These are phyloP conservation scores for Trematomus bernacchii DNA, from an alignment of 2,797 vertebrate species.

Conservation along the genomic window DNA sequence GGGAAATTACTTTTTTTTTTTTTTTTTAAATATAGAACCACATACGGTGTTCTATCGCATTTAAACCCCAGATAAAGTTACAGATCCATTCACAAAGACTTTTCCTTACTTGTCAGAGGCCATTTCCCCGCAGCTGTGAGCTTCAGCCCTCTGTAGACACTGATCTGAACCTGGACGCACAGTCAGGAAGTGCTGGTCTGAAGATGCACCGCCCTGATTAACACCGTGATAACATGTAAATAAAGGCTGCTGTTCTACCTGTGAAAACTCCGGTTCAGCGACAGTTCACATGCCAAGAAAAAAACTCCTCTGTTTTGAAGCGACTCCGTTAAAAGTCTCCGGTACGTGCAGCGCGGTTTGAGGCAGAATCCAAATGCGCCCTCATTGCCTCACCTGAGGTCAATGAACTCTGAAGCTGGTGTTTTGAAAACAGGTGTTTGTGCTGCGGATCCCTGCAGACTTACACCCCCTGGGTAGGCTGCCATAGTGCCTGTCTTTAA, in stretches of 20 bases:
- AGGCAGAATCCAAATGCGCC: slow-evolving; percentile 34
- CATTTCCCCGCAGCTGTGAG: slow-evolving; percentile 35
- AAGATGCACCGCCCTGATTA: slow-evolving; percentile 51
- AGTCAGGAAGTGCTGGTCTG: slow-evolving; percentile 73
- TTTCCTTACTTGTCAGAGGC: slow-evolving; percentile 58
- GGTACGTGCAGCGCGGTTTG: background rate
- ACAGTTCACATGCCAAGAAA: background rate
- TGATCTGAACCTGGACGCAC: slow-evolving; percentile 37
- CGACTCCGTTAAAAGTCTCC: background rate
- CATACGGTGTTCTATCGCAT: accelerated
- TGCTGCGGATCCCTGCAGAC: slow-evolving; percentile 43
- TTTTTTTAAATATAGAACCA: background rate
- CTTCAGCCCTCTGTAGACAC: background rate
- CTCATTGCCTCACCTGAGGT: slow-evolving; percentile 77
- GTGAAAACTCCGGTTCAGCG: slow-evolving; percentile 6
- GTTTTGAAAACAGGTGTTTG: slow-evolving; percentile 65
- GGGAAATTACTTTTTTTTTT: background rate
- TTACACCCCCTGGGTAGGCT: slow-evolving; percentile 27
- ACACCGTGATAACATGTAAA: background rate
- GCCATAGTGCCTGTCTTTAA: slow-evolving; percentile 16
- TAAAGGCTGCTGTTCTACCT: background rate
- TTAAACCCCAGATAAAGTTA: background rate
- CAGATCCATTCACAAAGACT: background rate
- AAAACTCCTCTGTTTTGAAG: background rate
- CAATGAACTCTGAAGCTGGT: slow-evolving; percentile 72